Base-by-base conservation (phyloP, 2,888 invertebrate species). In the Eilema sororculum region DNA sequence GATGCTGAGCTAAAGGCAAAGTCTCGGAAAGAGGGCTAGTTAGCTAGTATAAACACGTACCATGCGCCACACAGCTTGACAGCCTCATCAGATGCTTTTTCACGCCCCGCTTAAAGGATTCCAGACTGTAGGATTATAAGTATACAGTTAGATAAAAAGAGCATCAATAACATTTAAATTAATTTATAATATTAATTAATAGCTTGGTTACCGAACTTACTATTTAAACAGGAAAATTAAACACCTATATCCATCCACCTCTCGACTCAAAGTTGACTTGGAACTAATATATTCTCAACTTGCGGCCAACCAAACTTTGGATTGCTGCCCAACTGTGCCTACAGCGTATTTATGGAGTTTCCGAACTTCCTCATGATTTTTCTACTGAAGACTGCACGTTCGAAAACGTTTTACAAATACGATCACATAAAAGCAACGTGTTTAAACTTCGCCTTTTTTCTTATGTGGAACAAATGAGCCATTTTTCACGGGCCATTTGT, bases 391-490 rank as follows among this genome's bases (percentile, higher is more conserved):
- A 71, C 69, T 62, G n/a, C 59, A 24, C 59, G 16, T 37, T 68
- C 52, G n/a, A 71, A 75, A 73, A 68, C 75, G 69, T 77, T 78
- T 79, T 60, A 68, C 70, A 75, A 72, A 77, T 64, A 70, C 67
- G 37, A 63, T 12, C 12, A 30, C 52, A 41, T 24, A 41, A 28
- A n/a, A 64, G 66, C 62, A 66, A 74, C 64, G 46, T 60, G 61
- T 76, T 77, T 69, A 74, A 79, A 79, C 61, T 81, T 81, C 41
- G 59, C 58, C 25, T 73, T 79, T 71, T 57, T 28, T 71, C 60
- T 37, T 72, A 71, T 46, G 65, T 74, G 62, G 33, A 68, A 62
- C 69, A 68, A 81, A 81, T 77, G 61, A 65, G 41, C 64, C 63
- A 61, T 22, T 65, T 64, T 77, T 74, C 58, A 74, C 62, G 24